Evolutionary conservation across 2,113 vertebrate species (phyloP).

Genomic region (Mustela lutreola): DNA sequence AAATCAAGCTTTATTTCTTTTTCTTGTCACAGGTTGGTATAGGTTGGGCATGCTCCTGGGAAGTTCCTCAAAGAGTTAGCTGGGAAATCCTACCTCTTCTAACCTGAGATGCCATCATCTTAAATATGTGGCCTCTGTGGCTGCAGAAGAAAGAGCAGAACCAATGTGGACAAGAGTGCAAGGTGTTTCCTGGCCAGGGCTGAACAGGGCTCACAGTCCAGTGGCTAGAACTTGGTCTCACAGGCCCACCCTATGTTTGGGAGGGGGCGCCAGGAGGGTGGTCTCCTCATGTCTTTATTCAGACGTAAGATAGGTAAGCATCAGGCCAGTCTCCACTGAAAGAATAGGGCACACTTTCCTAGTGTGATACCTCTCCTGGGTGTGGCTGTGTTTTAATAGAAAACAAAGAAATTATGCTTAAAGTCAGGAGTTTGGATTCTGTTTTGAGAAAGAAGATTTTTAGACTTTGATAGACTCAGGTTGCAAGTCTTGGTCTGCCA

Average conservation of each 20-base stretch:
- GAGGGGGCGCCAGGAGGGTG: accelerated
- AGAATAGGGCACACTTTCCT: not conserved
- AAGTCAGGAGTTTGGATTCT: not conserved
- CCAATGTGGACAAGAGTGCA: not conserved
- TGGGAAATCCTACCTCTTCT: not conserved
- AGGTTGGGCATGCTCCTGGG: not conserved
- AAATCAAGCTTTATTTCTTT: not conserved
- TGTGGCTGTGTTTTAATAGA: not conserved
- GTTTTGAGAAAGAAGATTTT: not conserved
- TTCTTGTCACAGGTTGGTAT: not conserved
- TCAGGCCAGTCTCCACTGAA: accelerated
- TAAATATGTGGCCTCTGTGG: accelerated
- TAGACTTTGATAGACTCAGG: not conserved
- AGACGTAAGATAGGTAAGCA: not conserved
- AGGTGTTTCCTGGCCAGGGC: not conserved
- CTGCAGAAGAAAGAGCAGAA: not conserved
- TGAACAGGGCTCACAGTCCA: not conserved
- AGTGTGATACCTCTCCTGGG: not conserved
- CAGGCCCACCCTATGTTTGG: not conserved
- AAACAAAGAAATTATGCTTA: not conserved
- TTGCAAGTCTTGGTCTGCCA: not conserved
- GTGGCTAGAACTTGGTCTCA: not conserved
- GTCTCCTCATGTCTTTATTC: not conserved
- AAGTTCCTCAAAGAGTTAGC: not conserved
- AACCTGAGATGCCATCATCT: not conserved